Percentiles rank a stretch among this genome's conserved stretches.
Evolutionary conservation across 2,888 invertebrate species (phyloP).

Genomic region (Eudemis profundana): DNA sequence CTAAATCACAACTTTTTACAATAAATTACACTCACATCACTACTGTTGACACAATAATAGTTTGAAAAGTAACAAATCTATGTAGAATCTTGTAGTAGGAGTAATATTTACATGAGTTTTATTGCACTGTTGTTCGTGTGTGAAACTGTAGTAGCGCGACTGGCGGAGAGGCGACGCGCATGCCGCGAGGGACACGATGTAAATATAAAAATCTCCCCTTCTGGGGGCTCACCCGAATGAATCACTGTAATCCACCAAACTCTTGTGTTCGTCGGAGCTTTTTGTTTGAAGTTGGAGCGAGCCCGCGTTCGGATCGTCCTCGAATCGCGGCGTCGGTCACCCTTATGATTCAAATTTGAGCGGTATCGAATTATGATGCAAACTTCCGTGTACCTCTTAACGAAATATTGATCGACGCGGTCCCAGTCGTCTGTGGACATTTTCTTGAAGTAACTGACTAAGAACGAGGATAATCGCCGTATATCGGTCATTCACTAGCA

Average conservation of each 20-base stretch:
- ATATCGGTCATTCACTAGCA: conserved; percentile 68
- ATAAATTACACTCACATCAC: conserved; percentile 60
- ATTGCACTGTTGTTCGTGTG: conserved; percentile 80
- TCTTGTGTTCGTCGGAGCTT: conserved; percentile 61
- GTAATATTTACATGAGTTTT: conserved; percentile 82
- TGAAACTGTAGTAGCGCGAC: conserved; percentile 81
- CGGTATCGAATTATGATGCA: conserved; percentile 66
- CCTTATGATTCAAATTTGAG: conserved; percentile 67
- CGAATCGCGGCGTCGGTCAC: conserved; percentile 45
- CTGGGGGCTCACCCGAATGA: conserved; percentile 80
- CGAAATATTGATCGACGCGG: conserved; percentile 81
- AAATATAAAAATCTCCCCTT: conserved; percentile 86
- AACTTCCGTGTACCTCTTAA: conserved; percentile 72
- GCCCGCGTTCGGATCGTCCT: conserved; percentile 50
- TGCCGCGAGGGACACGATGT: conserved; percentile 81
- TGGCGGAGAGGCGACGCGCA: conserved; percentile 83
- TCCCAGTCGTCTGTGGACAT: conserved; percentile 65
- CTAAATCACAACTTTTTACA: conserved; percentile 63
- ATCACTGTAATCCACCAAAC: conserved; percentile 76
- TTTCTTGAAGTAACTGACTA: conserved; percentile 65
- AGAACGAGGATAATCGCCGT: conserved; percentile 70
- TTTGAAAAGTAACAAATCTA: conserved; percentile 75
- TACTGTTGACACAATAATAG: conserved; percentile 53
- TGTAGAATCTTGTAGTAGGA: conserved; percentile 78
- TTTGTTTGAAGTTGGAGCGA: conserved; percentile 59